Base-by-base conservation (phyloP, 2,888 invertebrate species). In the Tetrapedia diversipes region DNA sequence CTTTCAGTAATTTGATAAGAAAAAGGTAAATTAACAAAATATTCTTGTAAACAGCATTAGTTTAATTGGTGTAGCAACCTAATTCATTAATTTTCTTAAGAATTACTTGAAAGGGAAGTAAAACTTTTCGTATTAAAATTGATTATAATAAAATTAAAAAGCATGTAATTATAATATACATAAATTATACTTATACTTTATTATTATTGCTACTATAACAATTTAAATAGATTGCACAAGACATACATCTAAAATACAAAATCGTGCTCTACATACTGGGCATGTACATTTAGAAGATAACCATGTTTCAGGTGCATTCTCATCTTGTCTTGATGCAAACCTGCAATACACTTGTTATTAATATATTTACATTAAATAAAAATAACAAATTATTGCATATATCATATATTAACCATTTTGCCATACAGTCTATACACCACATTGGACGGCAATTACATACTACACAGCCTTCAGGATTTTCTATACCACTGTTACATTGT, bases 391-490 rank as follows among this genome's bases (percentile, higher is more conserved):
- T 65, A 63, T 57, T 41, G 14, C 47, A 39, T 41, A 59, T 22
- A 10, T 64, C 57, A 41, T 49, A n/a, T 69, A 66, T 86, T 86
- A 80, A 93, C 97, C 97, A 97, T 87, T 95, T 95, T 0, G 95
- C 96, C 93, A 97, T 94, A 91, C 97, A 98, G 82, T 95, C 94
- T 27, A 94, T 92, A 92, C 98, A 98, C 98, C 98, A 98, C 94
- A 98, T 95, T 29, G 97, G 98, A 64, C 96, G 95, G 90, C 96
- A 97, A 88, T 94, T 95, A 88, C 96, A 96, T 63, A 90, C 92
- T 19, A 89, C 90, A 86, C 95, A 95, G 71, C 88, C 91, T 24
- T 88, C 79, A 4, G 84, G 89, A 72, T 90, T 88, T 41, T 88
- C 92, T 6, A 90, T 82, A 64, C 92, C 92, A 19, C 92, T 90